These are phyloP conservation scores for Odontomyia ornata DNA, from an alignment of 2,888 invertebrate species.

Conservation along the genomic window DNA sequence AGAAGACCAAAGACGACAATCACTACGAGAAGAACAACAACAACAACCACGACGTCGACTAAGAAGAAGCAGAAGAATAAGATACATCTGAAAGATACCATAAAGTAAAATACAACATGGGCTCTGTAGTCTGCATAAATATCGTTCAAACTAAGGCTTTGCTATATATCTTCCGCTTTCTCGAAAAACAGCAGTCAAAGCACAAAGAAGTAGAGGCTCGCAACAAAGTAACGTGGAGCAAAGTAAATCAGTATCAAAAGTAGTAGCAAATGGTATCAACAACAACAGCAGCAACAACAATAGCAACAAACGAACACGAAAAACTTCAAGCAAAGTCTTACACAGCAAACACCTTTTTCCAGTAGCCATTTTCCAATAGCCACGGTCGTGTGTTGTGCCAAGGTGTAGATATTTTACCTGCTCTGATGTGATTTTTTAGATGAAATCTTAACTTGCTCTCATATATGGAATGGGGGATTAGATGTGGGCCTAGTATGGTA, in stretches of 20 bases:
- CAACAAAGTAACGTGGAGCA: not conserved
- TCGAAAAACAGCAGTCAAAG: not conserved
- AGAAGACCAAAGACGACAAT: no score
- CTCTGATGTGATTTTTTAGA: constrained; percentile 15
- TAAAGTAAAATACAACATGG: constrained; percentile 7
- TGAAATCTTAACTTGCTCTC: constrained; percentile 10
- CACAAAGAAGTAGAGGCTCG: not conserved
- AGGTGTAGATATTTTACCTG: not conserved
- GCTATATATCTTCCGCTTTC: constrained; percentile 4
- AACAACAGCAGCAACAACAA: not conserved
- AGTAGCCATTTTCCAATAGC: constrained; percentile 20
- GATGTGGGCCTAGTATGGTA: not conserved
- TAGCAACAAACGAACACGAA: not conserved
- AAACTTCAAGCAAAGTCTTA: not conserved
- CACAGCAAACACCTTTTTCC: constrained; percentile 13
- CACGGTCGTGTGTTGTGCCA: not conserved
- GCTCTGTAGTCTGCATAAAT: not conserved
- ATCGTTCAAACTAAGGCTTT: not conserved
- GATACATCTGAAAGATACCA: constrained; percentile 2
- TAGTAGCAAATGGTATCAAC: not conserved
- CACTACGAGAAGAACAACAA: no score
- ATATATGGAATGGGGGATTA: not conserved
- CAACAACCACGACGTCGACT: no score
- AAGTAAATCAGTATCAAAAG: not conserved
- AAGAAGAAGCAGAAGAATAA: not conserved